Evolutionary conservation across 2,888 invertebrate genomes (phyloP), one percentile per base, ranked within the genome.

Genomic region (Anoplius nigerrimus): DNA sequence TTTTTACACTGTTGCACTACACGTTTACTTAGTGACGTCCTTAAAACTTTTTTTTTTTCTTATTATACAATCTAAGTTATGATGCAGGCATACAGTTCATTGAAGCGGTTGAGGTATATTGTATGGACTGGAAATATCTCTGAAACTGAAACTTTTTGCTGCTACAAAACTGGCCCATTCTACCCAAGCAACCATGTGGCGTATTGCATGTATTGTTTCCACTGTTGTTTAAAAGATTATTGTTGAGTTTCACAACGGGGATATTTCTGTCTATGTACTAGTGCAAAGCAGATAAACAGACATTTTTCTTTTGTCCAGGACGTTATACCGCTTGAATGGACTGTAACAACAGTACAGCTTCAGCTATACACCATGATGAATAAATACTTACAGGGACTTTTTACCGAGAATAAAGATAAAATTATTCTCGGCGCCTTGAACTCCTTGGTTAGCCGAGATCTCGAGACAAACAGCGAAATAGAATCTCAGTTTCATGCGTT

Each of bases 401-500:
- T 98, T 91, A 95, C 98, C 8, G 97, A 99, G 90, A 99, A 98
- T 90, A 99, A 99, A 88, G 99, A 99, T 89, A 98, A 98, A 89
- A 90, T 98, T 76, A 99, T 99, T 78, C 93, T 95, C 43, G 94
- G 94, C 42, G 97, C 98, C n/a, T 89, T 99, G 75, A 94, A 93
- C 81, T 93, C 97, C 0, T 90, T 99, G 34, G 93, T 97, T 0
- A 93, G 92, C 72, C 94, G 93, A 89, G 95, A 92, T 73, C 89
- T 89, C 71, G 89, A 89, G 42, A 91, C 92, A 42, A 92, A 94
- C 78, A 89, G 93, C 4, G 96, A 97, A 84, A 89, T 98, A 43
- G 99, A 99, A 90, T 95, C 96, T 0, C 97, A 98, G 89, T 98
- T 99, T 90, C 98, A 98, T 86, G 97, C 97, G 11, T 89, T 99